Base-by-base conservation (phyloP, 2,888 invertebrate genomes). In the Julus scanicus region DNA sequence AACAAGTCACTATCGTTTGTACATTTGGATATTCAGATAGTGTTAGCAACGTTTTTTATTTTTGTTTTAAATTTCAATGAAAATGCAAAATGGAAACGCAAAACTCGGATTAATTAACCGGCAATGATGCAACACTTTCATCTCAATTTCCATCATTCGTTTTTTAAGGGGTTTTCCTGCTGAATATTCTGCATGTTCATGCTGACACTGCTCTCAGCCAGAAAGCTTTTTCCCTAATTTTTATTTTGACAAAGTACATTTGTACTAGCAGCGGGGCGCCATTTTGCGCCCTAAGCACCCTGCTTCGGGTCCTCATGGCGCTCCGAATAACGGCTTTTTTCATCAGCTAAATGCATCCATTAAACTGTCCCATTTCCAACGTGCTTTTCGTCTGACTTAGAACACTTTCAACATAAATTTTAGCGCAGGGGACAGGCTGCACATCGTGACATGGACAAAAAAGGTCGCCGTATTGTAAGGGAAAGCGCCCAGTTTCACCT, bases 271-370 rank as follows among this genome's bases (percentile, higher is more conserved):
- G 63, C 63, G 63, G 63, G 63, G n/a, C 63, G 63, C 63, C 63
- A 63, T n/a, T 63, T 63, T 63, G 17, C 17, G n/a, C n/a, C 63
- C 63, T n/a, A n/a, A 13, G 17, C 63, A 17, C 63, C 63, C 63
- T 63, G 63, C 63, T 63, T n/a, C n/a, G n/a, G 63, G 63, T 63
- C 63, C 63, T 63, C 3, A 2, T 53, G 53, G 53, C 53, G 53
- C 53, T 53, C 53, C 53, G 13, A 15, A 9, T 63, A 63, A 63
- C 63, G 11, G 63, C 63, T 63, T 63, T 63, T 63, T 63, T 63
- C 63, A 63, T 63, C 63, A 63, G 17, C 63, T n/a, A 63, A 63
- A 63, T 63, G 63, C 63, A 63, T 63, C 63, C 63, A 63, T 63
- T 63, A 63, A 63, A 63, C n/a, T 63, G 17, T 63, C 53, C 53